Percentiles rank a stretch among this genome's conserved stretches.
Evolutionary conservation across 2,113 vertebrate genomes (phyloP).

Genomic region (Asarcornis scutulata): DNA sequence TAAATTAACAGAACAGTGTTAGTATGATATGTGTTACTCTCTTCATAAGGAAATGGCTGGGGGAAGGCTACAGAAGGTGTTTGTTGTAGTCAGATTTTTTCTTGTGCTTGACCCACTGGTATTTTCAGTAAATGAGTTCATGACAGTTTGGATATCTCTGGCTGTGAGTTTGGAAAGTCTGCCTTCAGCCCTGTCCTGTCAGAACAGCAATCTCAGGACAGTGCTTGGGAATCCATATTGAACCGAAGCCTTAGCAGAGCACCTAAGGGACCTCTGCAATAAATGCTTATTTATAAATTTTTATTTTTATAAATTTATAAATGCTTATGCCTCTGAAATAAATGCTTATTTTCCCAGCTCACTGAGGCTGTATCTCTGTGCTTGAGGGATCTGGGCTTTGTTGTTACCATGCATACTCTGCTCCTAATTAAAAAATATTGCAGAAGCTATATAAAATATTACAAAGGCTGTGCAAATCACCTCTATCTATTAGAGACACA

Average conservation of each 20-base stretch:
- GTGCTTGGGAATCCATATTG: neutral
- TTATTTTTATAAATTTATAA: too few relatives aligned
- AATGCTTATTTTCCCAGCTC: neutral
- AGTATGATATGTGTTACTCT: fast-evolving
- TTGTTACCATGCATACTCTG: neutral
- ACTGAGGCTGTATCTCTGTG: neutral
- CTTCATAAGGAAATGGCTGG: neutral
- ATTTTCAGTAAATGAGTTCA: neutral
- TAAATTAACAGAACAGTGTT: neutral
- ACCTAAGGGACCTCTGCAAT: neutral
- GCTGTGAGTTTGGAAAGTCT: neutral
- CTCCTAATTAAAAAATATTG: neutral
- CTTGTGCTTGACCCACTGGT: neutral
- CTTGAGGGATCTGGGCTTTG: neutral
- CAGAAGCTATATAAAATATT: neutral
- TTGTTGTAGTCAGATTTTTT: neutral
- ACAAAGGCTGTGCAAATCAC: neutral
- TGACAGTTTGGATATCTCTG: neutral
- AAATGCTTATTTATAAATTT: neutral
- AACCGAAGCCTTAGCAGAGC: neutral
- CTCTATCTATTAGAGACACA: fast-evolving
- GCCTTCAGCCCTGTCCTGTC: neutral
- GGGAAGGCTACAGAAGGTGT: neutral
- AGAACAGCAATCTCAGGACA: neutral
- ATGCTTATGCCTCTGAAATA: neutral